Conservation (phyloP, 2,888 invertebrate species). For the Cotesia congregata region DNA sequence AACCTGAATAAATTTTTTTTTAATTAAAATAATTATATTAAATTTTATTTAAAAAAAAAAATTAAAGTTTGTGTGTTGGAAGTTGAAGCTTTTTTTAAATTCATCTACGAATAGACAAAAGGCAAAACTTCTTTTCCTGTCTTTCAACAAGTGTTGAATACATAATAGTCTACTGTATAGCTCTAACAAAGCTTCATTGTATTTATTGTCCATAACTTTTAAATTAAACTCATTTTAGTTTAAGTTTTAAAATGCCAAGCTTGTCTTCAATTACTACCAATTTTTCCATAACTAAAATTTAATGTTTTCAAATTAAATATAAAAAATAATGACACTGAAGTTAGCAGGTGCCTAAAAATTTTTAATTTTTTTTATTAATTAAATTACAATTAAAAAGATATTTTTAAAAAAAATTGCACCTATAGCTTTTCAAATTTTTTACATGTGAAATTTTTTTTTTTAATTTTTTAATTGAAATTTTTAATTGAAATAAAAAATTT, state of each 20-base stretch:
- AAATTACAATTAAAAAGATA: no score
- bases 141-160: conserved; percentile 1
- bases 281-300: no score
- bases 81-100: not conserved
- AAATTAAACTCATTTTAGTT: not conserved
- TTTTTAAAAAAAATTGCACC: no score
- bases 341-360: no score
- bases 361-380: no score
- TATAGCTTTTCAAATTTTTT: no score
- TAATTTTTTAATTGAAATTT: no score
- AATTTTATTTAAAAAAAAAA: not conserved
- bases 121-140: not conserved
- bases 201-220: not conserved
- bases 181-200: not conserved
- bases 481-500: no score
- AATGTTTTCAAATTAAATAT: not conserved
- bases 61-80: not conserved
- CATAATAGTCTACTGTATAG: not conserved
- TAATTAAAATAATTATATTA: not conserved
- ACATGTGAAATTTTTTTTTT: no score
- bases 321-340: not conserved
- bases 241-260: not conserved
- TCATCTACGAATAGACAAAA: not conserved
- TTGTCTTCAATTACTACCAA: no score
- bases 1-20: not conserved